Evolutionary conservation across 2,113 vertebrate genomes (phyloP).

Genomic region (Tachysurus vachellii): DNA sequence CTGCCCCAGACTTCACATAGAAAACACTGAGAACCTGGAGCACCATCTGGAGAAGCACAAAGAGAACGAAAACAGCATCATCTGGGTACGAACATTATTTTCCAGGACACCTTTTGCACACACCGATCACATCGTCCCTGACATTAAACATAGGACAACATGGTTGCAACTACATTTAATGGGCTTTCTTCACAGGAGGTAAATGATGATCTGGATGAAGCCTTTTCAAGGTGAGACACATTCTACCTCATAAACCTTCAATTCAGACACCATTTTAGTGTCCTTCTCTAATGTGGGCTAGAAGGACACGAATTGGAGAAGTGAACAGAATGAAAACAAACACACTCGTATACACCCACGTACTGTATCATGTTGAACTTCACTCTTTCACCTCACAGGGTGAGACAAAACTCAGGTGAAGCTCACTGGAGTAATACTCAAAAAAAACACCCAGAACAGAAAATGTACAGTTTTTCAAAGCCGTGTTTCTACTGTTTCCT

Average conservation of each 20-base stretch:
- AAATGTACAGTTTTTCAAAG: neutral
- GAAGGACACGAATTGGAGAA: neutral
- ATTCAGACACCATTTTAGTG: neutral
- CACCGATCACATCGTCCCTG: neutral
- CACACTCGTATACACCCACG: neutral
- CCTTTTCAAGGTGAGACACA: neutral
- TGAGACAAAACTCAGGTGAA: neutral
- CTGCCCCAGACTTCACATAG: neutral
- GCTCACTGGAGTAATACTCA: neutral
- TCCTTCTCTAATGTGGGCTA: neutral
- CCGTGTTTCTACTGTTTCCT: neutral
- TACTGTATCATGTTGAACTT: neutral
- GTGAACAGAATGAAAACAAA: neutral
- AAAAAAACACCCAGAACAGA: no score
- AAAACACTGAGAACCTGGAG: neutral
- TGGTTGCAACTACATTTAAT: neutral
- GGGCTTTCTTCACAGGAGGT: neutral
- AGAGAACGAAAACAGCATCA: neutral
- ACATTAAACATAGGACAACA: neutral
- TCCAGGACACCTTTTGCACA: neutral
- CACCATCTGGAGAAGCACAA: neutral
- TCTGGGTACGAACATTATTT: neutral
- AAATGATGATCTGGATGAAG: conserved; percentile 11
- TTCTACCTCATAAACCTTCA: neutral
- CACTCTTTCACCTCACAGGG: neutral